Evolutionary conservation across 2,113 vertebrate genomes (phyloP).

Genomic region (Saguinus imperator): DNA sequence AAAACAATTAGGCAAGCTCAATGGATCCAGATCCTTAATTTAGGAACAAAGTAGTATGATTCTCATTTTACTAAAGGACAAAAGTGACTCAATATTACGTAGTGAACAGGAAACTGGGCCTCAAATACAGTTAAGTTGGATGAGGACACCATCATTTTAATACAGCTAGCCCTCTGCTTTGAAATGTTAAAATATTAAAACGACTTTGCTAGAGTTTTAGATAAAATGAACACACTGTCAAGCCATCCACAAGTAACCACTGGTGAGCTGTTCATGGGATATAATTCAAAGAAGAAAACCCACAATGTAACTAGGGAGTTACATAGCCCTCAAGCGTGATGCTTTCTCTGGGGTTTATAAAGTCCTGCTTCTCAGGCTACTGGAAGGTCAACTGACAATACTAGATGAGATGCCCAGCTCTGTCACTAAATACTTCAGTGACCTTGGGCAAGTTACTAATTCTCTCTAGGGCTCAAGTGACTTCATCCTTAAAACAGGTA

Average conservation of each 20-base stretch:
- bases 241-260: neutral
- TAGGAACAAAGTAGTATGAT: neutral
- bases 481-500: neutral
- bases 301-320: neutral
- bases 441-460: neutral
- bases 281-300: conserved; percentile 29
- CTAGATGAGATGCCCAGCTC: neutral
- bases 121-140: neutral
- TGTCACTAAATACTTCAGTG: neutral
- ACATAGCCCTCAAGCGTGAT: neutral
- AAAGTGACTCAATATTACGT: neutral
- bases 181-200: neutral
- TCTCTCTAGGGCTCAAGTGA: neutral
- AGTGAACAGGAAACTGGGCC: neutral
- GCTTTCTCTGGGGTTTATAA: neutral
- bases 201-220: neutral
- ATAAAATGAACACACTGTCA: conserved; percentile 2
- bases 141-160: neutral
- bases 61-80: neutral
- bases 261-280: neutral
- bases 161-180: neutral
- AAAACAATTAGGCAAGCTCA: neutral
- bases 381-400: neutral
- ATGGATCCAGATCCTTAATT: neutral
- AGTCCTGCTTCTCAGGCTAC: neutral